Evolutionary conservation across 1,140 invertebrate species (phyloP), one percentile per base, ranked within the genome.

Genomic region (Penaeus vannamei): DNA sequence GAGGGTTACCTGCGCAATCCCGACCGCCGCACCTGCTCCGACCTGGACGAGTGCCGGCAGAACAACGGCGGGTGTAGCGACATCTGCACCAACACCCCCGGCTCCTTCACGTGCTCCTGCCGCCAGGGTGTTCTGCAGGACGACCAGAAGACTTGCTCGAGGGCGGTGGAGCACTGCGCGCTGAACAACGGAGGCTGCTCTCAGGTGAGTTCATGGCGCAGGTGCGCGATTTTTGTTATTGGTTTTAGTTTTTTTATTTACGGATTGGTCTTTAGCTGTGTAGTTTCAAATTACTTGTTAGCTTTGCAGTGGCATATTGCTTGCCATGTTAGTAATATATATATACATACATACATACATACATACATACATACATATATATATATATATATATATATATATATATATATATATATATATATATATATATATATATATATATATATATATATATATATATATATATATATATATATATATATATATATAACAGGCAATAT

Each of bases 111-210:
- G 1, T 92, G 92, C 82, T 53, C 66, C 14, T 92, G 91, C 61
- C 20, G 17, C 17, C 60, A 53, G 8, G 90, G 90, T 96, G 91
- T 94, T 95, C 91, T 96, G 95, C 92, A 96, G 96, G 1, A 91
- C 86, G 77, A 95, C 26, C 98, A 77, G 17, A 53, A n/a, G 5
- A 84, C 82, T 60, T 89, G 98, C 92, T 93, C 96, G 32, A 98
- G 98, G 0, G 98, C 97, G 92, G 95, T 96, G 89, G 94, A 95
- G 89, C 96, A 96, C 22, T 97, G 95, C 91, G 94, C 94, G 91
- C 14, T 90, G 23, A 90, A 91, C 82, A 91, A 91, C 46, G 91
- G 91, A 10, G 91, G 91, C 7, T 91, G 91, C 86, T 32, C 62
- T 36, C 89, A 91, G 69, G 90, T 89, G 29, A 26, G 90, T 60